phyloP scores from a whole-genome alignment of 2,113 vertebrate genomes.

The Fulica atra region DNA sequence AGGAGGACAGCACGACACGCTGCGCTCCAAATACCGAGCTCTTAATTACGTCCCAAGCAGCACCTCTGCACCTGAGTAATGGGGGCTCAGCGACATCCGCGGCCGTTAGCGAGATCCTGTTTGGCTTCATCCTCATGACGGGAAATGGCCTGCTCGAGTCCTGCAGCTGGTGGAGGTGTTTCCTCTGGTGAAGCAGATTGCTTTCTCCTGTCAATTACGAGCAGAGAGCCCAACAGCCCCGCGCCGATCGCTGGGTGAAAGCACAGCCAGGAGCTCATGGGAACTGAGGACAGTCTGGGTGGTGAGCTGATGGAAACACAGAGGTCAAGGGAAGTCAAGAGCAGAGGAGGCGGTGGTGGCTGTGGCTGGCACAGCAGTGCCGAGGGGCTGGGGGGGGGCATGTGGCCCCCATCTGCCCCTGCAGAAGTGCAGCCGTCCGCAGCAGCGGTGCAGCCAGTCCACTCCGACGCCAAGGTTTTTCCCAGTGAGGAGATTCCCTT shows the following conservation, averaged over 20 bases:
- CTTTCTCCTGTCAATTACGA: constrained; percentile 45
- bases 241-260: constrained; percentile 45
- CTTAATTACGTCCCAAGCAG: neutral
- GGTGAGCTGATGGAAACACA: neutral
- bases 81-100: neutral
- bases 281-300: neutral
- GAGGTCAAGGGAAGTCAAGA: neutral
- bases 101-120: neutral
- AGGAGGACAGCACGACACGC: neutral
- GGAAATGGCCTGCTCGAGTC: neutral
- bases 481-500: neutral
- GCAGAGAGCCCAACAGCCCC: neutral
- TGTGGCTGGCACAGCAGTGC: neutral
- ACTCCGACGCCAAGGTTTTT: neutral
- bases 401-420: neutral
- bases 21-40: neutral
- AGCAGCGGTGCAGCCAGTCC: fast-evolving
- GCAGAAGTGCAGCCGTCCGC: neutral
- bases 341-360: neutral
- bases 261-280: neutral
- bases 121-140: constrained; percentile 24
- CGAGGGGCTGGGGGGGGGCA: fast-evolving
- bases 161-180: neutral
- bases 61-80: neutral
- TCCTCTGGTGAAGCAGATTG: constrained; percentile 22